Evolutionary conservation across 2,113 vertebrate species (phyloP).

Genomic region (Pomatorhinus ruficollis): DNA sequence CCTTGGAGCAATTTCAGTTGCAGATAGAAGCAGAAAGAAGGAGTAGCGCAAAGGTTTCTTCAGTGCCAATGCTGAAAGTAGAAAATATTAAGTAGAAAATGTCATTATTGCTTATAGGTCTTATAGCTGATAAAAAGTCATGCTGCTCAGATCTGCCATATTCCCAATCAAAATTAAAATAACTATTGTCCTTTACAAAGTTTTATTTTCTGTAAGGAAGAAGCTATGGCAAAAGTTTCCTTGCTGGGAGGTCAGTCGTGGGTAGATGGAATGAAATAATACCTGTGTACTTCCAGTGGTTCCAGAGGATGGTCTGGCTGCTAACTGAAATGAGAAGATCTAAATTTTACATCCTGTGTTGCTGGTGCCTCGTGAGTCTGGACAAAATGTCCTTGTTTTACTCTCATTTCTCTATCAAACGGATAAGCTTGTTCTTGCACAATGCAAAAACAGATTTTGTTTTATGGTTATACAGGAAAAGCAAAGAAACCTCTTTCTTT

Average conservation of each 20-base stretch:
- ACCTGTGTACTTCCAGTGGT: neutral
- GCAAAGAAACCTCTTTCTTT: neutral
- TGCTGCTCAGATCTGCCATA: neutral
- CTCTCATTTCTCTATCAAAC: neutral
- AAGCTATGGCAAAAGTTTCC: neutral
- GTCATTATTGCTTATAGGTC: neutral
- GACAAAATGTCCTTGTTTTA: neutral
- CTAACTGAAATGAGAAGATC: neutral
- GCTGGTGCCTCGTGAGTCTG: neutral
- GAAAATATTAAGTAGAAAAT: neutral
- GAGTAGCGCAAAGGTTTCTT: neutral
- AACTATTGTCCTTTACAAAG: neutral
- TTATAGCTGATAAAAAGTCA: neutral
- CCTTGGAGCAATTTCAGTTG: neutral
- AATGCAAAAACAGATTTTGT: neutral
- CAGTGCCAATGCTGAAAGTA: rapidly evolving
- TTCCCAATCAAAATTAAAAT: neutral
- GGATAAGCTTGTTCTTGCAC: rapidly evolving
- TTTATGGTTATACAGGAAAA: neutral
- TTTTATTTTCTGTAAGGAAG: neutral
- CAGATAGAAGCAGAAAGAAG: neutral
- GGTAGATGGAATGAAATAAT: neutral
- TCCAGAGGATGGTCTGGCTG: neutral
- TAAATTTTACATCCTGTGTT: neutral
- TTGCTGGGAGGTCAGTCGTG: neutral